These are phyloP conservation scores for Ciconia boyciana DNA, from an alignment of 2,113 vertebrate species.

Conservation along the genomic window DNA sequence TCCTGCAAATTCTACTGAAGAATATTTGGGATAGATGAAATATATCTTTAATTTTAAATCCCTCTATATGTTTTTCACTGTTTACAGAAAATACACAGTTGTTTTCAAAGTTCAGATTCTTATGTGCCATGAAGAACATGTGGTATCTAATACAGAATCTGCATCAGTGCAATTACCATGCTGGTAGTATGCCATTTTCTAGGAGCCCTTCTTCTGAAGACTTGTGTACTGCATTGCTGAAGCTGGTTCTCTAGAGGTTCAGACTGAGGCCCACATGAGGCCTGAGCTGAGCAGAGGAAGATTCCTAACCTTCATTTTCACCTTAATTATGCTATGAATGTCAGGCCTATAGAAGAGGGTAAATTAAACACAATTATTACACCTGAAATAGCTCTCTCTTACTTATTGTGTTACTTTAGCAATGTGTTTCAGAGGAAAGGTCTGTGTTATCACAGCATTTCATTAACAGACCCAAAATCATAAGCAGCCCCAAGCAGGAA, in stretches of 20 bases:
- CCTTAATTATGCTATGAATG: not conserved
- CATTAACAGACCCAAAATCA: not conserved
- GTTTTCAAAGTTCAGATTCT: not conserved
- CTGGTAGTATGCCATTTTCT: not conserved
- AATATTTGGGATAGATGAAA: not conserved
- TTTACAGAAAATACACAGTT: not conserved
- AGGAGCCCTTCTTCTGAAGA: not conserved
- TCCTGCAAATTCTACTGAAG: not conserved
- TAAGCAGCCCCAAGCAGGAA: not conserved
- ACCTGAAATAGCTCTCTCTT: not conserved
- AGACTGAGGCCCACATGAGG: not conserved
- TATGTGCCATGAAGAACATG: not conserved
- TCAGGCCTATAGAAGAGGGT: not conserved
- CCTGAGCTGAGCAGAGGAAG: not conserved
- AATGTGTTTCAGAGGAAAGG: not conserved
- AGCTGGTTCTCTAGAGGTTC: not conserved
- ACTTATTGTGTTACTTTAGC: not conserved
- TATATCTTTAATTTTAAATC: not conserved
- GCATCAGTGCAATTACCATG: not conserved
- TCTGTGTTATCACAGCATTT: not conserved
- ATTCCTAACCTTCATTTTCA: not conserved
- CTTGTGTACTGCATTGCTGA: not conserved
- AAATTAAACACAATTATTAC: not conserved
- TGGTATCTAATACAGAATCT: not conserved
- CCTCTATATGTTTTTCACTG: not conserved